Evolutionary conservation across 2,797 vertebrate genomes (phyloP).

Genomic region (Takifugu rubripes): DNA sequence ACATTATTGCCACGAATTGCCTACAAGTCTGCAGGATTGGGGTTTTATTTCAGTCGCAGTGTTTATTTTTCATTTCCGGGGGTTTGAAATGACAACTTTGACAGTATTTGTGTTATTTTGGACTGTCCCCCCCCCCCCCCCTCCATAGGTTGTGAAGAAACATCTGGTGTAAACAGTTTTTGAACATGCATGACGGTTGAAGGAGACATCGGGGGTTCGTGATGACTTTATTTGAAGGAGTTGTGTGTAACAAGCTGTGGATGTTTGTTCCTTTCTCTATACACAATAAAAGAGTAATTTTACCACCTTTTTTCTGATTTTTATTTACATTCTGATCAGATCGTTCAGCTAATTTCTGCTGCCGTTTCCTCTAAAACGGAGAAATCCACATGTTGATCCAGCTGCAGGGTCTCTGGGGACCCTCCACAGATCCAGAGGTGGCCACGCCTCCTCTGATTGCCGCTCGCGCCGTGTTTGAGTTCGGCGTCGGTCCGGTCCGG

Average conservation of each 20-base stretch:
- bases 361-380: too few species aligned
- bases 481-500: too few species aligned
- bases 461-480: too few species aligned
- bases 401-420: too few species aligned
- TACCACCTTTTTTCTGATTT: conserved; percentile 11
- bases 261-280: conserved; percentile 47
- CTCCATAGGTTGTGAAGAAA: conserved; percentile 8
- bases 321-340: too few species aligned
- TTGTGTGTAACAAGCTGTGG: conserved; percentile 48
- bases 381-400: too few species aligned
- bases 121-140: neutral
- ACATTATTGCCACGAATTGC: conserved; percentile 36
- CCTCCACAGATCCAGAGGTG: too few species aligned
- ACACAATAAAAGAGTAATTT: conserved; percentile 58
- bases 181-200: conserved; percentile 1
- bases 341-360: too few species aligned
- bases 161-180: conserved; percentile 1
- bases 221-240: conserved; percentile 44
- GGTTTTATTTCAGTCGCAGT: conserved; percentile 23
- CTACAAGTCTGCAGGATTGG: conserved; percentile 27
- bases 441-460: too few species aligned
- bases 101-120: conserved; percentile 21
- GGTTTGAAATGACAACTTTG: conserved; percentile 24
- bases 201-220: conserved; percentile 36
- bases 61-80: conserved; percentile 33